Evolutionary conservation across 2,113 vertebrate species (phyloP).

Genomic region (Oncorhynchus tshawytscha): DNA sequence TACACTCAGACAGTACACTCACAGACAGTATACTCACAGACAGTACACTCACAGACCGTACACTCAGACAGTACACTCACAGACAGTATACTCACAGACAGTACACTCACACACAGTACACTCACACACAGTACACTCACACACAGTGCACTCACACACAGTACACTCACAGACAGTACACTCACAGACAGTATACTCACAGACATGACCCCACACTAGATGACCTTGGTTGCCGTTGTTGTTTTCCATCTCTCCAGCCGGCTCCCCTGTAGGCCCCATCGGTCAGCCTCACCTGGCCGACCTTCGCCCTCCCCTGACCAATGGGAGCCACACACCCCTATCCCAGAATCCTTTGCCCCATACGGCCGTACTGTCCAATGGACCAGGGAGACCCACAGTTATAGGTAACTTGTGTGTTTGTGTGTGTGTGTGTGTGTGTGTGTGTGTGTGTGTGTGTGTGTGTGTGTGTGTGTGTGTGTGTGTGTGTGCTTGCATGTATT

Average conservation of each 20-base stretch:
- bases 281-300: constrained; percentile 49
- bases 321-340: constrained; percentile 77
- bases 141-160: constrained; percentile 4
- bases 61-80: constrained; percentile 18
- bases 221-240: neutral
- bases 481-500: neutral
- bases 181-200: too few relatives aligned
- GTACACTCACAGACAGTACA: neutral
- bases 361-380: constrained; percentile 48
- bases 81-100: neutral
- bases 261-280: constrained; percentile 62
- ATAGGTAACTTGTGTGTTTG: constrained; percentile 71
- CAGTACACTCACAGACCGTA: constrained; percentile 60
- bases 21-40: constrained; percentile 25
- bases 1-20: constrained; percentile 17
- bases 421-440: constrained; percentile 14
- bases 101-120: constrained; percentile 25
- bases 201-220: too few relatives aligned
- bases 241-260: constrained; percentile 32
- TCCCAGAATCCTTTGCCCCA: constrained; percentile 70
- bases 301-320: constrained; percentile 66
- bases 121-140: too few relatives aligned
- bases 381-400: constrained; percentile 73
- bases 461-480: constrained; percentile 9
- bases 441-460: constrained; percentile 20